A percentile compares a stretch with the other conserved stretches of the same genome.
Conservation (phyloP, 37 sponge, comb jelly and placozoan species). For the Geodia barretti region DNA sequence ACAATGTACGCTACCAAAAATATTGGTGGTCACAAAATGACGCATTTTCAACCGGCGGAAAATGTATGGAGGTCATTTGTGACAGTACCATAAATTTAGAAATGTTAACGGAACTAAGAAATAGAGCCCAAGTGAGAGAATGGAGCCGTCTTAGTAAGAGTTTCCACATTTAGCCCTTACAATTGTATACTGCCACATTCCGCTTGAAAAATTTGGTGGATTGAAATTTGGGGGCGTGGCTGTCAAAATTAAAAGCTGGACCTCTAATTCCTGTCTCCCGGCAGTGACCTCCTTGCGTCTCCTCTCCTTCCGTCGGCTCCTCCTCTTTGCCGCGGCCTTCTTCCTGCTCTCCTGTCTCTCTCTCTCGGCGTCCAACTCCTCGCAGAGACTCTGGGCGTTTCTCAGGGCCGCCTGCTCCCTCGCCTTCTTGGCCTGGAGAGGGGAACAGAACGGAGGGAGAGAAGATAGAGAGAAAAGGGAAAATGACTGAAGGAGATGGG, state of each 20-base stretch:
- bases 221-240: not conserved
- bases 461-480: no score
- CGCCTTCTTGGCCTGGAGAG: constrained; percentile 75
- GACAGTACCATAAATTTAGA: no score
- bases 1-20: no score
- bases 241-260: no score
- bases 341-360: constrained; percentile 87
- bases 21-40: no score
- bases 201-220: not conserved
- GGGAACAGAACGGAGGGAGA: not conserved
- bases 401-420: constrained; percentile 82
- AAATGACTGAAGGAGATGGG: no score
- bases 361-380: constrained; percentile 91
- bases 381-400: constrained; percentile 84
- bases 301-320: constrained; percentile 87
- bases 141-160: no score
- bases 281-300: constrained; percentile 70
- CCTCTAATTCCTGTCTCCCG: constrained; percentile 30
- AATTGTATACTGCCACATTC: not conserved
- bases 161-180: no score
- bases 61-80: no score
- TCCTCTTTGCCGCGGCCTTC: constrained; percentile 87
- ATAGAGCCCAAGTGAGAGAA: no score
- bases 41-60: no score
- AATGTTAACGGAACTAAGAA: no score